These are phyloP conservation scores for Oxyura jamaicensis DNA, from an alignment of 2,113 vertebrate genomes.

Conservation along the genomic window DNA sequence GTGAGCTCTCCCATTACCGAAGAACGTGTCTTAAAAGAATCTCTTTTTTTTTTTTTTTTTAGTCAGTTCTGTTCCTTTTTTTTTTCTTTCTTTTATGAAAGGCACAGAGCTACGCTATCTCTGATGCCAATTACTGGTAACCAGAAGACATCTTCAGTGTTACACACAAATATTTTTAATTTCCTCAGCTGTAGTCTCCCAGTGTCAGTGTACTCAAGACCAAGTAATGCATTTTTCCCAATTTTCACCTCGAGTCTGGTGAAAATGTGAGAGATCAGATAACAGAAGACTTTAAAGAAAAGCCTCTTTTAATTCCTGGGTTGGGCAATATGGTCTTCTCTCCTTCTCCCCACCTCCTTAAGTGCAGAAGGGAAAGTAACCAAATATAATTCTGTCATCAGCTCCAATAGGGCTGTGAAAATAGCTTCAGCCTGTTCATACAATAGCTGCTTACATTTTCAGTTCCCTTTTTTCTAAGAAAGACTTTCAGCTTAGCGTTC, in stretches of 20 bases:
- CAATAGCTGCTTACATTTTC: neutral
- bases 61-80: neutral
- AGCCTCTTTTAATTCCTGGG: neutral
- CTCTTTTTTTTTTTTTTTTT: too few species aligned
- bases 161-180: neutral
- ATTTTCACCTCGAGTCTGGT: neutral
- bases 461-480: neutral
- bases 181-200: neutral
- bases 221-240: neutral
- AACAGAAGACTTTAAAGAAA: neutral
- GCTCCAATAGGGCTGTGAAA: neutral
- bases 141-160: neutral
- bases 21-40: neutral
- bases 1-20: neutral
- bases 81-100: neutral
- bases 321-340: neutral
- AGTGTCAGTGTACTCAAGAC: neutral
- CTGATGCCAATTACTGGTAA: neutral
- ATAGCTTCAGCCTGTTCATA: neutral
- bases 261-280: constrained; percentile 2
- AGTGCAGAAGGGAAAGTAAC: neutral
- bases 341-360: neutral
- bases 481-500: neutral
- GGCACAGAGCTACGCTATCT: neutral
- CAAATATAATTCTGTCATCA: neutral